phyloP scores from a whole-genome alignment of 2,888 invertebrate species.

The Lumbricus terrestris region DNA sequence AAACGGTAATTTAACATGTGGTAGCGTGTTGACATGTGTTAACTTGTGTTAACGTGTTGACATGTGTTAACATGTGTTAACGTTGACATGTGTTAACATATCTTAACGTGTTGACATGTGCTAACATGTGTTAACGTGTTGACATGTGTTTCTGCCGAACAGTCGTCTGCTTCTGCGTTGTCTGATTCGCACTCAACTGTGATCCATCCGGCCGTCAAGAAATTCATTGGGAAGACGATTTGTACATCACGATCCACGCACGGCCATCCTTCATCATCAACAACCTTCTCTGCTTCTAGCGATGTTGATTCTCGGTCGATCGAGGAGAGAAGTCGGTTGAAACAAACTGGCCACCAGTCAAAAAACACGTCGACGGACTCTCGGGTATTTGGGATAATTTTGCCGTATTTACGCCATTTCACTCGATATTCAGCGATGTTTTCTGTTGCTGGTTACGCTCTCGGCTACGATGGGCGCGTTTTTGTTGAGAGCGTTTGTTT shows the following conservation, averaged over 20 bases:
- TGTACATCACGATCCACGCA: background rate
- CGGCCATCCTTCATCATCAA: background rate
- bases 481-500: no score
- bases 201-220: constrained; percentile 4
- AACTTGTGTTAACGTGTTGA: no score
- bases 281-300: background rate
- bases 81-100: no score
- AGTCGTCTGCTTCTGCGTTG: background rate
- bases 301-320: background rate
- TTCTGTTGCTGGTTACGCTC: background rate
- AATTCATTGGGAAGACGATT: background rate
- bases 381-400: background rate
- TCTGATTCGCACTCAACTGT: background rate
- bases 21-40: no score
- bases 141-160: background rate
- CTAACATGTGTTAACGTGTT: no score
- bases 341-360: background rate
- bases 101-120: no score
- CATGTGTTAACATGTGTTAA: no score
- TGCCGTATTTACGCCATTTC: background rate
- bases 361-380: background rate
- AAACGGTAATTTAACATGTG: background rate
- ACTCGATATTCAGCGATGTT: background rate
- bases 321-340: background rate
- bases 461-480: no score